A percentile compares a stretch with the other conserved stretches of the same genome.
Conservation (phyloP, 2,888 invertebrate species). For the Druceiella hillmani region DNA sequence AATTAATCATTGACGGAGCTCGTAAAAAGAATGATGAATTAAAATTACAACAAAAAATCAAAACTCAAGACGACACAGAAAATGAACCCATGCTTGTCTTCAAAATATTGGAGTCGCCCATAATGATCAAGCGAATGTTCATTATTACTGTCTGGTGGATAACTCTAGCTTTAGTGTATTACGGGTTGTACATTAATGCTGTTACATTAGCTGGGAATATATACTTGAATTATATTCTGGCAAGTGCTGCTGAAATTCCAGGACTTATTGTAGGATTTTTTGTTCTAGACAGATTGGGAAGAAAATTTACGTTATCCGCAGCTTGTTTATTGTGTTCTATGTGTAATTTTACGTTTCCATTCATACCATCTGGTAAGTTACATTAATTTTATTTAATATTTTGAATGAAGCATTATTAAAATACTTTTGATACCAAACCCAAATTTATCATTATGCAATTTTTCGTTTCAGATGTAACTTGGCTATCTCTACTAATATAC, state of each 20-base stretch:
- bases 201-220: constrained; percentile 68
- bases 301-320: constrained; percentile 37
- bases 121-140: constrained; percentile 53
- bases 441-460: too few relatives aligned
- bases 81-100: constrained; percentile 30
- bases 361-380: constrained; percentile 39
- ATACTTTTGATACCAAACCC: too few relatives aligned
- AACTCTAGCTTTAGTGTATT: constrained; percentile 72
- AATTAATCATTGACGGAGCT: too few relatives aligned
- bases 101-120: constrained; percentile 48
- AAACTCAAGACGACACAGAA: constrained; percentile 5
- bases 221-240: constrained; percentile 68
- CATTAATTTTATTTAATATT: too few relatives aligned
- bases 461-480: too few relatives aligned
- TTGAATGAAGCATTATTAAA: too few relatives aligned
- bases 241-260: constrained; percentile 63
- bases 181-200: constrained; percentile 72
- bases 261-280: constrained; percentile 60
- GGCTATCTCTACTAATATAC: constrained; percentile 43
- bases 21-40: neutral
- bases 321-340: constrained; percentile 43
- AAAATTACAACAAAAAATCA: neutral
- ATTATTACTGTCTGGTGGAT: constrained; percentile 76
- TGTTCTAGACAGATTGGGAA: constrained; percentile 57
- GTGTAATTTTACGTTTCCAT: constrained; percentile 50